Percentiles rank a stretch among this genome's conserved stretches.
Evolutionary conservation across 2,797 vertebrate species (phyloP).

Genomic region (Microctenopoma stevenorrisi): DNA sequence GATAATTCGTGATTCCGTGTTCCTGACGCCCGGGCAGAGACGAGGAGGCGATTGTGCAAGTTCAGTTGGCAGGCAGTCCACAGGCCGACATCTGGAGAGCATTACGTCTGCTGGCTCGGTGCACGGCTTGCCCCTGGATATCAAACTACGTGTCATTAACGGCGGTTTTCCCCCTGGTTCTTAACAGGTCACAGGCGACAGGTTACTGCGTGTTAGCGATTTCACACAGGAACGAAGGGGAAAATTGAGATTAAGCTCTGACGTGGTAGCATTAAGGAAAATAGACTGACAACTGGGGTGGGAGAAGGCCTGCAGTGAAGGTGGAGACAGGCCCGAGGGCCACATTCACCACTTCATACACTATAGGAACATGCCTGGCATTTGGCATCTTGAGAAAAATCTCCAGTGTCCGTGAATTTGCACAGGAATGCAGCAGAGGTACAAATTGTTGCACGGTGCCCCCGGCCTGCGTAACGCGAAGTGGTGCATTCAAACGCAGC

Average conservation of each 20-base stretch:
- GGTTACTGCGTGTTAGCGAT: conserved; percentile 14
- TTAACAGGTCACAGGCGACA: conserved; percentile 48
- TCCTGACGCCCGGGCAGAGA: conserved; percentile 79
- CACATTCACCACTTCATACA: conserved; percentile 1
- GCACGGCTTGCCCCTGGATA: conserved; percentile 74
- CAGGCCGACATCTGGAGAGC: conserved; percentile 84
- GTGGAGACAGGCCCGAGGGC: conserved; percentile 4
- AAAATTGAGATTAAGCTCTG: conserved; percentile 18
- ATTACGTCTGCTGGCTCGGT: conserved; percentile 80
- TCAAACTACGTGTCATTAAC: conserved; percentile 79
- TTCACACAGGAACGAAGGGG: conserved; percentile 1
- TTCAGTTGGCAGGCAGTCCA: conserved; percentile 82
- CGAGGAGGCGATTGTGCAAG: conserved; percentile 82
- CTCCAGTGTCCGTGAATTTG: not conserved
- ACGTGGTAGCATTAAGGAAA: conserved; percentile 28
- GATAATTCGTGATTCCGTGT: conserved; percentile 65
- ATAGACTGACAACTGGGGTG: conserved; percentile 40
- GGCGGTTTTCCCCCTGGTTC: conserved; percentile 8
- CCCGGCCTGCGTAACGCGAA: conserved; percentile 62
- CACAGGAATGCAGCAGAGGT: conserved; percentile 34
- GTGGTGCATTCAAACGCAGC: conserved; percentile 47
- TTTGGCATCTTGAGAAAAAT: not conserved
- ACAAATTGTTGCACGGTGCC: conserved; percentile 51
- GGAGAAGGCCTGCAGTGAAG: conserved; percentile 48
- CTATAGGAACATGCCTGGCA: not conserved